A percentile compares a stretch with the other conserved stretches of the same genome.
Evolutionary conservation across 2,797 vertebrate genomes (phyloP).

Genomic region (Characodon lateralis): DNA sequence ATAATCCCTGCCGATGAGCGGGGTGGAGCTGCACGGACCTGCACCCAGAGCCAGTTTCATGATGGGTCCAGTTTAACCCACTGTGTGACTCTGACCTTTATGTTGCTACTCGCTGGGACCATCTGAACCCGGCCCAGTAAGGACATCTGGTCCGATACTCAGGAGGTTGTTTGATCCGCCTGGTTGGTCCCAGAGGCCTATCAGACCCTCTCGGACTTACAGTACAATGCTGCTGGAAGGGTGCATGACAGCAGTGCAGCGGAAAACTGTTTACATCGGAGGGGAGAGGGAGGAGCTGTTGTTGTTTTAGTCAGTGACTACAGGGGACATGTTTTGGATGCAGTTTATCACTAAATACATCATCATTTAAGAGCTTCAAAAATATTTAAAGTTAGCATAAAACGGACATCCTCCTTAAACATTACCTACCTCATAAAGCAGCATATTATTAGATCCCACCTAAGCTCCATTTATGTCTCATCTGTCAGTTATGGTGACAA

Average conservation of each 20-base stretch:
- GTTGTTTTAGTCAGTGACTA: background rate
- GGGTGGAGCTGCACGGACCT: conserved; percentile 27
- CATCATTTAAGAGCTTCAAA: background rate
- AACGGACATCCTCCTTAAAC: background rate
- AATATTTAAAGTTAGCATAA: background rate
- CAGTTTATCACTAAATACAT: background rate
- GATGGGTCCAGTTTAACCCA: conserved; percentile 86
- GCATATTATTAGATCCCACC: background rate
- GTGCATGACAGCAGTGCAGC: conserved; percentile 25
- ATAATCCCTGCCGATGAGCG: conserved; percentile 77
- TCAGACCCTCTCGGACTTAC: conserved; percentile 51
- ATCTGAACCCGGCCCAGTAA: conserved; percentile 77
- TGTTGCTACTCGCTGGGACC: conserved; percentile 78
- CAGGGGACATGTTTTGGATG: background rate
- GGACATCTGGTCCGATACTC: conserved; percentile 80
- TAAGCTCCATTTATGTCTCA: background rate
- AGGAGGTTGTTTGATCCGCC: conserved; percentile 73
- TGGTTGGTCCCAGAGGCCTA: conserved; percentile 70
- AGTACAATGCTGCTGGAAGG: conserved; percentile 42
- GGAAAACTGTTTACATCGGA: conserved; percentile 16
- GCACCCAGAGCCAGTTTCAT: conserved; percentile 73
- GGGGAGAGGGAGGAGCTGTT: background rate
- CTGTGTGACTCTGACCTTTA: conserved; percentile 85
- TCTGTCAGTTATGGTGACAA: background rate
- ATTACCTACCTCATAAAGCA: background rate